Evolutionary conservation across 2,888 invertebrate genomes (phyloP).

Genomic region (Graphium colonna): DNA sequence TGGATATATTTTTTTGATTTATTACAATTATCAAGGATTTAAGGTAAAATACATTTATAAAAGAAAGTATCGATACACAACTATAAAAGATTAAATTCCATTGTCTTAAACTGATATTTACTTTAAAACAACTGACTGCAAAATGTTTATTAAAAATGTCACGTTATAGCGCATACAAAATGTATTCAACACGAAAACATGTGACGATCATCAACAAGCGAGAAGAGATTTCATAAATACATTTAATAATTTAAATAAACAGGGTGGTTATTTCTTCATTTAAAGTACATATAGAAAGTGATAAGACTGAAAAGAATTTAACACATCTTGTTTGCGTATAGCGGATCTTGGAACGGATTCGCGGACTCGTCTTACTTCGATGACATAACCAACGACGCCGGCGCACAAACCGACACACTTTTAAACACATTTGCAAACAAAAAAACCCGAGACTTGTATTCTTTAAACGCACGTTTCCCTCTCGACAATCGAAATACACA

Average conservation of each 20-base stretch:
- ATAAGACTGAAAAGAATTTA: slow-evolving; percentile 41
- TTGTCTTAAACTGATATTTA: too few species aligned
- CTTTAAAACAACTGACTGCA: too few species aligned
- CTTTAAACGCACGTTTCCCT: slow-evolving; percentile 21
- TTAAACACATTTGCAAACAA: slow-evolving; percentile 45
- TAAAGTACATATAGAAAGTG: slow-evolving; percentile 25
- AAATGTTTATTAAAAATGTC: too few species aligned
- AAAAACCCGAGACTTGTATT: slow-evolving; percentile 44
- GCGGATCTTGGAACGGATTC: slow-evolving; percentile 47
- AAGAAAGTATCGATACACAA: too few species aligned
- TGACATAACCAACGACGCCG: slow-evolving; percentile 57
- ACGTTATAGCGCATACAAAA: too few species aligned
- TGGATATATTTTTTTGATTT: too few species aligned
- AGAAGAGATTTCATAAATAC: neutral
- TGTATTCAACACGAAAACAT: too few species aligned
- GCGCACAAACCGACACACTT: slow-evolving; percentile 49
- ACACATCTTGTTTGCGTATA: slow-evolving; percentile 41
- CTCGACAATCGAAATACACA: slow-evolving; percentile 14
- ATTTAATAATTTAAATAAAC: slow-evolving; percentile 9
- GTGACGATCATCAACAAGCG: too few species aligned
- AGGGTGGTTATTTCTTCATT: slow-evolving; percentile 11
- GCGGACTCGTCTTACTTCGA: slow-evolving; percentile 30
- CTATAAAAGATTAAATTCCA: too few species aligned
- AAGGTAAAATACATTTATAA: too few species aligned
- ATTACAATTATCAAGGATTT: too few species aligned